phyloP scores from a whole-genome alignment of 2,797 vertebrate species.

The Acipenser transmontanus region DNA sequence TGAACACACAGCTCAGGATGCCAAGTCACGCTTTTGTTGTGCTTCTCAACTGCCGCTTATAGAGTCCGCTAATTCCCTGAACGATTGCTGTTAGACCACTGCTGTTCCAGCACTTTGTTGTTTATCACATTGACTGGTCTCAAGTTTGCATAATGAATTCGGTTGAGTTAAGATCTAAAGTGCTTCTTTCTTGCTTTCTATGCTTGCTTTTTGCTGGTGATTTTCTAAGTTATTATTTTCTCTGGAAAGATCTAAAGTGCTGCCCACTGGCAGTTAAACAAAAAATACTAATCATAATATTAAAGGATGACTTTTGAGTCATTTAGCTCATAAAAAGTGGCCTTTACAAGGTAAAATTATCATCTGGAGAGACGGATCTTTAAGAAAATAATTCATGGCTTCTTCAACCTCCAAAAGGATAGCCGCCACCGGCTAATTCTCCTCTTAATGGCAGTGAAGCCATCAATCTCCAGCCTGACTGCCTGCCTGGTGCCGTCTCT shows the following conservation, averaged over 20 bases:
- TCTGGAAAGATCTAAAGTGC: conserved; percentile 15
- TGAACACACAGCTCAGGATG: conserved; percentile 63
- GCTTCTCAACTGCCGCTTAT: conserved; percentile 28
- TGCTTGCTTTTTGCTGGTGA: not conserved
- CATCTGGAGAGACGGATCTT: conserved; percentile 80
- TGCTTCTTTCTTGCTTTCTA: not conserved
- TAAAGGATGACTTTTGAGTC: conserved; percentile 76
- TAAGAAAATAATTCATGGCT: conserved; percentile 82
- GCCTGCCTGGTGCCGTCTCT: conserved; percentile 36
- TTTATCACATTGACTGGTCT: conserved; percentile 7
- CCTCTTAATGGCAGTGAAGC: conserved; percentile 74
- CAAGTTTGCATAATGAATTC: conserved; percentile 5
- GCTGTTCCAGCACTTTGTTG: not conserved
- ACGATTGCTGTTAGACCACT: not conserved
- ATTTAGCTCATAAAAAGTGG: conserved; percentile 75
- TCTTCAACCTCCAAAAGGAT: conserved; percentile 80
- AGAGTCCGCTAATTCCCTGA: conserved; percentile 21
- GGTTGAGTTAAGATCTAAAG: not conserved
- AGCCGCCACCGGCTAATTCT: conserved; percentile 77
- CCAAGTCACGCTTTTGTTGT: conserved; percentile 63
- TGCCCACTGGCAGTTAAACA: conserved; percentile 26
- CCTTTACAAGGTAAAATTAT: conserved; percentile 83
- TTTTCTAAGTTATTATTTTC: not conserved
- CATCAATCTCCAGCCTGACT: conserved; percentile 60
- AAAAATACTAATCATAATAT: conserved; percentile 53